phyloP scores from a whole-genome alignment of 2,113 vertebrate species.

The Fukomys damarensis region DNA sequence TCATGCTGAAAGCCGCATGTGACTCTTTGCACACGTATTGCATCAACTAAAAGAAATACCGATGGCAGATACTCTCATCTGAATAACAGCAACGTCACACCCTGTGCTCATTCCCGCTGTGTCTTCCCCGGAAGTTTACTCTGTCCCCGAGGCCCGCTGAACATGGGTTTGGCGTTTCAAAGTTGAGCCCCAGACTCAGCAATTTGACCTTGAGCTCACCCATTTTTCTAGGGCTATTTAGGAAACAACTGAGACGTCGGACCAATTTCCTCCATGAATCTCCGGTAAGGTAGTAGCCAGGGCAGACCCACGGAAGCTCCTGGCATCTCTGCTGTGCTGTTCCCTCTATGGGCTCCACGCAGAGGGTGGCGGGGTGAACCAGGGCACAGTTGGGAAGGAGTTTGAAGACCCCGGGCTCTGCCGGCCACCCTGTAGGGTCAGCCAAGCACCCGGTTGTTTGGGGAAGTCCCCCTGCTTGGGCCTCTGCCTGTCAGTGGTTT shows the following conservation, averaged over 20 bases:
- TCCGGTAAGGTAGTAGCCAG: background rate
- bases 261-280: slow-evolving; percentile 42
- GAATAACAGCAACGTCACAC: background rate
- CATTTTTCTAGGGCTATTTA: slow-evolving; percentile 67
- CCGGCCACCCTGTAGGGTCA: background rate
- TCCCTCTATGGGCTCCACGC: background rate
- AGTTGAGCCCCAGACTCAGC: background rate
- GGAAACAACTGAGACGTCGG: slow-evolving; percentile 60
- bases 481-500: background rate
- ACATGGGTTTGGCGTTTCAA: background rate
- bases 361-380: background rate
- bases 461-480: background rate
- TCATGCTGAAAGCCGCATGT: background rate
- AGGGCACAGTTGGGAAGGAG: background rate
- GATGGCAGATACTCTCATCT: background rate
- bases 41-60: background rate
- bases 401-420: background rate
- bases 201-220: slow-evolving; percentile 47
- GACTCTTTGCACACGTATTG: background rate
- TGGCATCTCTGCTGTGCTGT: background rate
- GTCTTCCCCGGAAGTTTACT: background rate
- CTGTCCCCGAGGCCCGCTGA: background rate
- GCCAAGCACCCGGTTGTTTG: background rate
- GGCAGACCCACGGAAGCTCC: background rate
- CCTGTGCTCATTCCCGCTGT: background rate